Evolutionary conservation across 2,113 vertebrate species (phyloP), one percentile per base, ranked within the genome.

Genomic region (Collichthys lucidus): DNA sequence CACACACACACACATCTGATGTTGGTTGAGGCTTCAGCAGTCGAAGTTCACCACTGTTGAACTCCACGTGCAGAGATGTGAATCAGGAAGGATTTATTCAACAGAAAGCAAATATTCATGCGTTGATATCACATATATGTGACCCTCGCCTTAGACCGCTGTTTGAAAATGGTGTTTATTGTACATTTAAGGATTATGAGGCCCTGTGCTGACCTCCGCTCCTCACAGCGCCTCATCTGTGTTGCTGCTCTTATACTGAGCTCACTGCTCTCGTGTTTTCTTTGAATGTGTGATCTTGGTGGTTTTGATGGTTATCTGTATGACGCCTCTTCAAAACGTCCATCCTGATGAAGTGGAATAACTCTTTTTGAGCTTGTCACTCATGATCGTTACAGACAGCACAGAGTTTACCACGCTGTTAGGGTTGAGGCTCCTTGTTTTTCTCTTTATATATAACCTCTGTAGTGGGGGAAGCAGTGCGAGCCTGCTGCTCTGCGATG

Each of bases 371-470:
- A 64, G 7, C 57, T 49, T 16, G 10, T 42, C 17, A 17, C 35
- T 47, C 42, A 11, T 31, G 44, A 72, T 16, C 29, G 42, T 44
- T 44, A 14, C 5, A 15, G 35, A 8, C 35, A 40, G 10, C 29
- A 19, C 6, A 3, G 35, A 49, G 20, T 66, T 59, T 16, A 52
- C 31, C 19, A 0, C 64, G 31, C 78, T 64, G 22, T 81, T 53
- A 7, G 7, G 9, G n/a, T 61, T 1, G 16, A 57, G 22, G 53
- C 56, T 71, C n/a, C 60, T 64, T 72, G 49, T 86, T 77, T 67
- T 56, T 56, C 77, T 50, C 68, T 86, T 81, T 73, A 86, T 83
- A 71, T 80, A 64, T 78, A 84, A 81, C n/a, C 74, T 60, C 50
- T 55, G 16, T 57, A 31, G 56, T 61, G 42, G 42, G 26, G 7